Conservation (phyloP, 1,140 invertebrate genomes). For the Cydia amplana region DNA sequence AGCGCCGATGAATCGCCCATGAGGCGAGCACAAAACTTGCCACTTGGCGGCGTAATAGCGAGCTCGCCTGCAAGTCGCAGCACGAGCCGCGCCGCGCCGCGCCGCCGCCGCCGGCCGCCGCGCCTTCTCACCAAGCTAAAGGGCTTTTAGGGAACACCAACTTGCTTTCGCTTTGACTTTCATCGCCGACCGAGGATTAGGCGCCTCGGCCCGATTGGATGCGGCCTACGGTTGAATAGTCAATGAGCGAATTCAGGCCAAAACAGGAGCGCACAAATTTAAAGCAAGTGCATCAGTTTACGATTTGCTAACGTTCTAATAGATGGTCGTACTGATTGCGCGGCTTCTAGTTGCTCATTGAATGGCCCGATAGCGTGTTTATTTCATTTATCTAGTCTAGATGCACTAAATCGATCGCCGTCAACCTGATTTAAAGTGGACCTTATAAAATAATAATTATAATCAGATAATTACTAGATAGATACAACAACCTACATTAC, state of each 20-base stretch:
- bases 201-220: constrained; percentile 59
- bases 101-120: constrained; percentile 49
- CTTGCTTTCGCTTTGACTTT: constrained; percentile 71
- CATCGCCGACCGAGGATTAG: constrained; percentile 58
- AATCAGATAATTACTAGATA: neutral
- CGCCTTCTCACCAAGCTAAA: constrained; percentile 55
- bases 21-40: constrained; percentile 73
- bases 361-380: neutral
- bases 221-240: constrained; percentile 62
- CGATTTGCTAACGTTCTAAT: constrained; percentile 44
- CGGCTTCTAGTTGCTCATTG: constrained; percentile 19
- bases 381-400: constrained; percentile 4
- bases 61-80: constrained; percentile 39
- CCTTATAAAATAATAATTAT: neutral
- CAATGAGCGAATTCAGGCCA: constrained; percentile 67
- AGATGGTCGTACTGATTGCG: constrained; percentile 30
- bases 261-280: constrained; percentile 55
- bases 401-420: neutral
- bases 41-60: constrained; percentile 65
- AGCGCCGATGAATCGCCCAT: constrained; percentile 73
- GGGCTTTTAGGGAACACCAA: constrained; percentile 68
- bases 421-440: neutral
- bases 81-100: constrained; percentile 42
- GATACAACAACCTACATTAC: neutral
- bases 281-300: constrained; percentile 56